Evolutionary conservation across 2,888 invertebrate species (phyloP).

Genomic region (Meandrusa payeni): DNA sequence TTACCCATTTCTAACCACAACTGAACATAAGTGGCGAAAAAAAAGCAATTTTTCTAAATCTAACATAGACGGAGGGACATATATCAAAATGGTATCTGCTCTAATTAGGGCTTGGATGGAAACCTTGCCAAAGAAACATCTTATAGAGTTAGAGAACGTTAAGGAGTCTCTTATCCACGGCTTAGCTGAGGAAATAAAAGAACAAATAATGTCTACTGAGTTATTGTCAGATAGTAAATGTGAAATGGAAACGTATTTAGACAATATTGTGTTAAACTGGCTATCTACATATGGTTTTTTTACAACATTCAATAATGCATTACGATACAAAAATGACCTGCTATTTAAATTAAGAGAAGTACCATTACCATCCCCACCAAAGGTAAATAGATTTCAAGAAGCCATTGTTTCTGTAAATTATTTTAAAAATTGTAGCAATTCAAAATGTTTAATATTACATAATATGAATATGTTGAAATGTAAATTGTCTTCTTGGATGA

Average conservation of each 20-base stretch:
- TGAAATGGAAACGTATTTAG: constrained; percentile 1
- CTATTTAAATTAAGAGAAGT: not conserved
- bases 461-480: no score
- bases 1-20: no score
- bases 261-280: constrained; percentile 2
- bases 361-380: no score
- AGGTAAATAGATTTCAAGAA: no score
- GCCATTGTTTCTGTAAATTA: no score
- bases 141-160: not conserved
- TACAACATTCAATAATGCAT: not conserved
- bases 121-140: not conserved
- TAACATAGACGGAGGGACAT: not conserved
- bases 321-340: constrained; percentile 1
- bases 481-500: constrained; percentile 1
- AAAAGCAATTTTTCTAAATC: not conserved
- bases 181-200: not conserved
- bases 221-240: not conserved
- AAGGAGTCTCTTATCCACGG: not conserved
- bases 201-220: not conserved
- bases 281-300: not conserved
- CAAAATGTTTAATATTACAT: no score
- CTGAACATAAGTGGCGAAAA: not conserved
- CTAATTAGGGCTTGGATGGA: constrained; percentile 6
- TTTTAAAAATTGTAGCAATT: no score
- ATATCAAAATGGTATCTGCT: no score